Percentiles rank a stretch among this genome's conserved stretches.
Evolutionary conservation across 2,888 invertebrate species (phyloP).

Genomic region (Didymodactylos carnosus): DNA sequence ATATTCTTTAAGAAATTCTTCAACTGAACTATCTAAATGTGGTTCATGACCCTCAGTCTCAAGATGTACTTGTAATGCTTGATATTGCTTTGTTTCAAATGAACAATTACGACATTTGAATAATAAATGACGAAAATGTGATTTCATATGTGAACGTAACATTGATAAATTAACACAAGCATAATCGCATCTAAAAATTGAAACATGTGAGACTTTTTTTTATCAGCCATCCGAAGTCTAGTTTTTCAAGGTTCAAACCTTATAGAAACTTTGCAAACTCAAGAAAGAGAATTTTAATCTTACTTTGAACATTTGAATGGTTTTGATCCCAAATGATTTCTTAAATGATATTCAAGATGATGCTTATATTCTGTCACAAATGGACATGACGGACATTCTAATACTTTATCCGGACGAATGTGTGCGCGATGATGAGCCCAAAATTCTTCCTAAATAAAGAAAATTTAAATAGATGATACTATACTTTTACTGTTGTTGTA

Average conservation of each 20-base stretch:
- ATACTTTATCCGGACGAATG: constrained; percentile 72
- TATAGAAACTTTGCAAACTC: too few species aligned
- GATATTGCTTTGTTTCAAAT: constrained; percentile 11
- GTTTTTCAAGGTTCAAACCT: too few species aligned
- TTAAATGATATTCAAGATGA: constrained; percentile 83
- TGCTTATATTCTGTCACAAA: constrained; percentile 98
- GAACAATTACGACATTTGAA: constrained; percentile 11
- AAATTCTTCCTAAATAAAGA: constrained; percentile 44
- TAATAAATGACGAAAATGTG: constrained; percentile 41
- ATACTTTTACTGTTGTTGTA: neutral
- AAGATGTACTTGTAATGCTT: constrained; percentile 5
- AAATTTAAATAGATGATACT: neutral
- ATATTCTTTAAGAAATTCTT: constrained; percentile 1
- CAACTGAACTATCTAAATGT: neutral
- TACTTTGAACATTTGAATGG: constrained; percentile 68
- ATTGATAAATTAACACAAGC: constrained; percentile 89
- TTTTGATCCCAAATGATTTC: constrained; percentile 81
- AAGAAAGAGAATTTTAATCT: constrained; percentile 39
- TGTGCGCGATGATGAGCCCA: constrained; percentile 76
- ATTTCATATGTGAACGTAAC: constrained; percentile 91
- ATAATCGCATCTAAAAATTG: constrained; percentile 18
- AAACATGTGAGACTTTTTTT: neutral
- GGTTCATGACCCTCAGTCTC: neutral
- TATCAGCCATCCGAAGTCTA: neutral
- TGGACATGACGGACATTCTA: constrained; percentile 72